A percentile compares a stretch with the other conserved stretches of the same genome.
phyloP scores from a whole-genome alignment of 1,140 invertebrate species.

The Papilio glaucus region DNA sequence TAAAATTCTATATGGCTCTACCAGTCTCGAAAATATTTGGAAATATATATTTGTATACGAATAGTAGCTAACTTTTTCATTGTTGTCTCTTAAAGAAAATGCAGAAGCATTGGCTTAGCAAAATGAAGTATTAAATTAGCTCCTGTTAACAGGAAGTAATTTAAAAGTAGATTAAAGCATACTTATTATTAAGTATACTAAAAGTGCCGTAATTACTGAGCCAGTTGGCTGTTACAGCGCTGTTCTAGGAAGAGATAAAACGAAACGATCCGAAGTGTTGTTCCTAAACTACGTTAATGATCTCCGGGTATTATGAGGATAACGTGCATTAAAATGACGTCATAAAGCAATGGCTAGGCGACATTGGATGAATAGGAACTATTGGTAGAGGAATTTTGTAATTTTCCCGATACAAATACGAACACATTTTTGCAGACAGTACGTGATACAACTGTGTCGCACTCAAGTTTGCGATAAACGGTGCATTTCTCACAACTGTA shows the following conservation, averaged over 20 bases:
- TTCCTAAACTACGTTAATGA: slow-evolving; percentile 16
- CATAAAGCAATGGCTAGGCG: background rate
- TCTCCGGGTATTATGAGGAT: background rate
- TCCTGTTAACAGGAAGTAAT: slow-evolving; percentile 23
- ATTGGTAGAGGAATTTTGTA: background rate
- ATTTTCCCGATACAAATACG: background rate
- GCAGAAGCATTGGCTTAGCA: background rate
- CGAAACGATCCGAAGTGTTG: background rate
- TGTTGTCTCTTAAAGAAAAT: background rate
- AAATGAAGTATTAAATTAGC: background rate
- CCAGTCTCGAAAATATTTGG: no score
- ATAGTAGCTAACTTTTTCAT: background rate
- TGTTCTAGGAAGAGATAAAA: slow-evolving; percentile 7
- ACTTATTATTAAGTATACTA: slow-evolving; percentile 24
- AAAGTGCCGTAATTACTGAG: slow-evolving; percentile 8
- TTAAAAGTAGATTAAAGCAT: slow-evolving; percentile 5
- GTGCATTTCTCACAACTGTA: background rate
- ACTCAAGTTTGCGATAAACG: background rate
- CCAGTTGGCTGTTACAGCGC: background rate
- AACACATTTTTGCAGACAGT: background rate
- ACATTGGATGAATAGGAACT: background rate
- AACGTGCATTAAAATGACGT: slow-evolving; percentile 4
- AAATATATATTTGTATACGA: no score
- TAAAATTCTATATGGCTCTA: no score
- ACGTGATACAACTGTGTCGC: background rate